phyloP scores from a whole-genome alignment of 2,797 vertebrate species.

The Ibycter americanus region DNA sequence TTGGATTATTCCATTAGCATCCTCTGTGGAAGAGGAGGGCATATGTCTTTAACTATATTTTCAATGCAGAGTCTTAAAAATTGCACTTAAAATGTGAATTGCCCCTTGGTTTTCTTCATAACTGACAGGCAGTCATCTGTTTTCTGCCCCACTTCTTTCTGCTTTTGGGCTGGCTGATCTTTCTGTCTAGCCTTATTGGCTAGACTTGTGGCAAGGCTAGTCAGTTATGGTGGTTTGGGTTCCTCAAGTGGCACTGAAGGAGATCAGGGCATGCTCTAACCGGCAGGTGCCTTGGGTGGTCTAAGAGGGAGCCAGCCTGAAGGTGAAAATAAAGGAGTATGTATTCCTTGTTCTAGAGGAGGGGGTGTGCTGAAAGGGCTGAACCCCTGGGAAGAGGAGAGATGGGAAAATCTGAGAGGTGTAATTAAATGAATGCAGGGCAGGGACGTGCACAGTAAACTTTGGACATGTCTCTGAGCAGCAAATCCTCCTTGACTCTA shows the following conservation, averaged over 20 bases:
- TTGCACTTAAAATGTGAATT: slow-evolving; percentile 15
- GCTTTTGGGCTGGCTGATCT: neutral
- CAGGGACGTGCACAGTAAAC: neutral
- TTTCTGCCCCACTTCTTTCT: neutral
- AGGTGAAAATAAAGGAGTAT: neutral
- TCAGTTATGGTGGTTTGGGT: neutral
- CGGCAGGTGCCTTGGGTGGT: neutral
- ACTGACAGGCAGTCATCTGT: neutral
- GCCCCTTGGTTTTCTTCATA: neutral
- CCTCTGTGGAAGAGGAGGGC: neutral
- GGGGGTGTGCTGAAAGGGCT: neutral
- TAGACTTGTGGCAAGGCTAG: neutral
- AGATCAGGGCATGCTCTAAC: neutral
- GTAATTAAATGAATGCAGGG: fast-evolving
- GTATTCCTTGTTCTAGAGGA: neutral
- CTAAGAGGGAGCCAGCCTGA: neutral
- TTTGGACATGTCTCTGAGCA: neutral
- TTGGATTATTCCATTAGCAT: neutral
- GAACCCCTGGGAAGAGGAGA: neutral
- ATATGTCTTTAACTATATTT: neutral
- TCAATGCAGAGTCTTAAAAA: neutral
- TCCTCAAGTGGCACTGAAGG: neutral
- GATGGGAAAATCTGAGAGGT: neutral
- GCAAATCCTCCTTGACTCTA: neutral
- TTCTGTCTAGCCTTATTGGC: neutral